phyloP scores from a whole-genome alignment of 2,797 vertebrate genomes.

The Australoheros facetus region DNA sequence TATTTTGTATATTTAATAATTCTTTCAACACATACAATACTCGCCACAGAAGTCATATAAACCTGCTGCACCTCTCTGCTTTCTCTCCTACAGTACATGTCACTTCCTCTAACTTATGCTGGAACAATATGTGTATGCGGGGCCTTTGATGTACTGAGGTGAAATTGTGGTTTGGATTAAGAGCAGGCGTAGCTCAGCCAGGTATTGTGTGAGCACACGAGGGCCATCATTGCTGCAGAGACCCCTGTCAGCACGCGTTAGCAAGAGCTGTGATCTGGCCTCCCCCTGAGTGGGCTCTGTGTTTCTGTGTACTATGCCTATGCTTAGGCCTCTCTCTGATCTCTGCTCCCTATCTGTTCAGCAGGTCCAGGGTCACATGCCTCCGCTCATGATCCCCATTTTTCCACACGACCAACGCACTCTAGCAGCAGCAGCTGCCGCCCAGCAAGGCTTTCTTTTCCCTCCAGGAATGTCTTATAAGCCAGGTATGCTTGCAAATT shows the following conservation, averaged over 20 bases:
- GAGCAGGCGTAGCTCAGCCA: slow-evolving; percentile 67
- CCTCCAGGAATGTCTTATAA: slow-evolving; percentile 99
- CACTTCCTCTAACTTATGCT: slow-evolving; percentile 63
- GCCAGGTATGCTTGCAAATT: slow-evolving; percentile 87
- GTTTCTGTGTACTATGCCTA: slow-evolving; percentile 67
- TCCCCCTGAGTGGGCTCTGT: slow-evolving; percentile 62
- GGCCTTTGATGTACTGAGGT: slow-evolving; percentile 84
- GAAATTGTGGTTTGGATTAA: slow-evolving; percentile 81
- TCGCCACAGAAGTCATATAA: neutral
- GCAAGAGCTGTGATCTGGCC: slow-evolving; percentile 91
- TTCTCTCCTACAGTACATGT: slow-evolving; percentile 44
- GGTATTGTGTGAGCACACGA: slow-evolving; percentile 80
- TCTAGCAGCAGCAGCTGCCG: slow-evolving; percentile 96
- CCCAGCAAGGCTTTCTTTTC: slow-evolving; percentile 99
- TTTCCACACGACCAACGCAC: slow-evolving; percentile 99
- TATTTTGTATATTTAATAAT: slow-evolving; percentile 5
- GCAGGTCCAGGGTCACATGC: slow-evolving; percentile 99
- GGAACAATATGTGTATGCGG: slow-evolving; percentile 69
- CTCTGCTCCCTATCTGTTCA: slow-evolving; percentile 95
- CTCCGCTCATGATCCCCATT: slow-evolving; percentile 99
- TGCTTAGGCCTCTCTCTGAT: slow-evolving; percentile 88
- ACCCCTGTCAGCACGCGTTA: slow-evolving; percentile 87
- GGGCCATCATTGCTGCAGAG: slow-evolving; percentile 76
- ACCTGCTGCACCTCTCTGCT: slow-evolving; percentile 11
- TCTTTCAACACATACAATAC: slow-evolving; percentile 12